Conservation (phyloP, 1,140 invertebrate species). For the Rhyzopertha dominica region DNA sequence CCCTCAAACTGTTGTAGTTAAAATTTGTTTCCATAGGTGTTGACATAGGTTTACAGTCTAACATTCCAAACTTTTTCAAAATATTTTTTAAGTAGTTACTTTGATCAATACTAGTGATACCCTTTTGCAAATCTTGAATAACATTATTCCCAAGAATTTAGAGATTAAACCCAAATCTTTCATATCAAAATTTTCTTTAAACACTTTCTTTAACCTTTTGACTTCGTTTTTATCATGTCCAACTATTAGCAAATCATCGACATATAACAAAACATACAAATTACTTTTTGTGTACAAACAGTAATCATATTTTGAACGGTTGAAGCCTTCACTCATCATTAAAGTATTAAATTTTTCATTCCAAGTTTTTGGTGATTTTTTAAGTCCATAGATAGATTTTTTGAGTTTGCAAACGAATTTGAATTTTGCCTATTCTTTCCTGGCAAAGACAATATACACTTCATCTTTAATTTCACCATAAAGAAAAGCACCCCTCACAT, state of each 20-base stretch:
- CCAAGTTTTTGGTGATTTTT: constrained; percentile 22
- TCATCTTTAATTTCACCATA: constrained; percentile 39
- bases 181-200: too few relatives aligned
- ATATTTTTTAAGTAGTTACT: constrained; percentile 10
- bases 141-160: constrained; percentile 15
- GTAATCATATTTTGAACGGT: too few relatives aligned
- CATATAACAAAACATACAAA: too few relatives aligned
- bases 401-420: constrained; percentile 2
- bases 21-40: constrained; percentile 15
- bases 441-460: constrained; percentile 41
- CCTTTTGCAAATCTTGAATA: constrained; percentile 12
- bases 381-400: constrained; percentile 21
- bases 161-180: too few relatives aligned
- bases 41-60: constrained; percentile 14
- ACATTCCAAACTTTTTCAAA: constrained; percentile 9
- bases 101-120: constrained; percentile 12
- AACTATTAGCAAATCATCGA: too few relatives aligned
- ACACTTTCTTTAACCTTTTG: too few relatives aligned
- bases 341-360: constrained; percentile 28
- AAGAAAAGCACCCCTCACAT: constrained; percentile 45
- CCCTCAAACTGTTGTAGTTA: constrained; percentile 8
- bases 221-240: too few relatives aligned
- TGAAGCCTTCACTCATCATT: too few relatives aligned
- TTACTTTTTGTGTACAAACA: too few relatives aligned
- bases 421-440: not conserved